Conservation (phyloP, 2,113 vertebrate species). For the Siniperca knerii region DNA sequence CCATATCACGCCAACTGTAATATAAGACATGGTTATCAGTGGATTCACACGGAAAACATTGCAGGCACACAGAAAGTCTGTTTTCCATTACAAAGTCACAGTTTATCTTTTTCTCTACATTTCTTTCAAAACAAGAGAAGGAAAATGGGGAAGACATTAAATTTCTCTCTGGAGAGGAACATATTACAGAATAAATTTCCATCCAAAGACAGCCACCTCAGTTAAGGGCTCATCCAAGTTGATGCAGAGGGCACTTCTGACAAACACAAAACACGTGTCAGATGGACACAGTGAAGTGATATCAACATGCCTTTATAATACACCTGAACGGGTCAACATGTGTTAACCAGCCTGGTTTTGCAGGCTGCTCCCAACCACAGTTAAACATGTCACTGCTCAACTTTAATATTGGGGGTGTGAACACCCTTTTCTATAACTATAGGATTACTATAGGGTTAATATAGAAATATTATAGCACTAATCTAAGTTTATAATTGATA, state of each 20-base stretch:
- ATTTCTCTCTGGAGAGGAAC: conserved; percentile 57
- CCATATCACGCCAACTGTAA: conserved; percentile 22
- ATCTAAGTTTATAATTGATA: not conserved
- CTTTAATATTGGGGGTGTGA: not conserved
- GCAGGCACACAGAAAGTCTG: conserved; percentile 48
- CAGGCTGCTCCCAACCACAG: not conserved
- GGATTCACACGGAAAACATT: conserved; percentile 45
- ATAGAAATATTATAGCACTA: not conserved
- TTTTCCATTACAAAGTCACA: conserved; percentile 63
- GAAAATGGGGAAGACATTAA: conserved; percentile 44
- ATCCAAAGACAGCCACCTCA: conserved; percentile 47
- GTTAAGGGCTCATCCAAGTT: conserved; percentile 31
- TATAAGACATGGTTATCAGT: conserved; percentile 36
- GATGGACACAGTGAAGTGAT: not conserved
- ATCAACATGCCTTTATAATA: not conserved
- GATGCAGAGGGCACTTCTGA: conserved; percentile 25
- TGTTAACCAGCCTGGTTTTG: conserved; percentile 11
- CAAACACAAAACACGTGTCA: conserved; percentile 25
- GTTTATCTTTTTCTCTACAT: conserved; percentile 54
- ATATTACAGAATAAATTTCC: conserved; percentile 68
- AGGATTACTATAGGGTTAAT: not conserved
- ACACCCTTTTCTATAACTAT: not conserved
- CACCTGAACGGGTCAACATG: not conserved
- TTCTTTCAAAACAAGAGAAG: conserved; percentile 66
- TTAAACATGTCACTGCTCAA: conserved; percentile 3